Evolutionary conservation across 2,113 vertebrate species (phyloP).

Genomic region (Pipa parva): DNA sequence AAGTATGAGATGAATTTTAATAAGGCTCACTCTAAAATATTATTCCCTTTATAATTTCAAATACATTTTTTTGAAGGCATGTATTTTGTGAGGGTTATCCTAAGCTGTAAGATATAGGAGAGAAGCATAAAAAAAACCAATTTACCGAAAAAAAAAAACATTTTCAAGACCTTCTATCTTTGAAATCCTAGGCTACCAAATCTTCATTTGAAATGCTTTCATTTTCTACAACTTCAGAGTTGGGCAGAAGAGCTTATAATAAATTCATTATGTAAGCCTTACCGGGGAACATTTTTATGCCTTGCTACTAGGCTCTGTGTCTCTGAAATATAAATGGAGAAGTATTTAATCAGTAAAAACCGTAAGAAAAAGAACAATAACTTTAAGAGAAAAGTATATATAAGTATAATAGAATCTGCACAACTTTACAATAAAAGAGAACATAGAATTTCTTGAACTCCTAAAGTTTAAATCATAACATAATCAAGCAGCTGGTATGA

Average conservation of each 20-base stretch:
- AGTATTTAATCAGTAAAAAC: slow-evolving; percentile 37
- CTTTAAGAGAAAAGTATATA: slow-evolving; percentile 10
- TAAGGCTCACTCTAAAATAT: slow-evolving; percentile 40
- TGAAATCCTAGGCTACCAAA: slow-evolving; percentile 34
- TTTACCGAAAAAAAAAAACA: slow-evolving; percentile 39
- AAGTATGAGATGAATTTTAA: slow-evolving; percentile 37
- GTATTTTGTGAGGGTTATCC: slow-evolving; percentile 42
- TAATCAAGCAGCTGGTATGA: slow-evolving; percentile 4
- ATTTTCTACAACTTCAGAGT: slow-evolving; percentile 45
- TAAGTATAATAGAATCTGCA: slow-evolving; percentile 37
- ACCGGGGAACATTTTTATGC: slow-evolving; percentile 29
- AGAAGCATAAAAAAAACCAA: slow-evolving; percentile 29
- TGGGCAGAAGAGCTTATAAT: slow-evolving; percentile 37
- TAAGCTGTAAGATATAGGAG: slow-evolving; percentile 35
- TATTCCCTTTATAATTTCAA: slow-evolving; percentile 46
- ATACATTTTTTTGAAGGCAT: slow-evolving; percentile 40
- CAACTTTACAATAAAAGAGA: slow-evolving; percentile 22
- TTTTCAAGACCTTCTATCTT: slow-evolving; percentile 38
- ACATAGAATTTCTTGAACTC: slow-evolving; percentile 15
- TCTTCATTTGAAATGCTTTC: slow-evolving; percentile 46
- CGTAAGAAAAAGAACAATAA: slow-evolving; percentile 29
- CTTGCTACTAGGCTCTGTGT: slow-evolving; percentile 18
- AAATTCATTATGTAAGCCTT: slow-evolving; percentile 36
- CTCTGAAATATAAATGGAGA: slow-evolving; percentile 42
- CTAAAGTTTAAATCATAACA: slow-evolving; percentile 21